These are phyloP conservation scores for Neria commutata DNA, from an alignment of 2,888 invertebrate species.

Conservation along the genomic window DNA sequence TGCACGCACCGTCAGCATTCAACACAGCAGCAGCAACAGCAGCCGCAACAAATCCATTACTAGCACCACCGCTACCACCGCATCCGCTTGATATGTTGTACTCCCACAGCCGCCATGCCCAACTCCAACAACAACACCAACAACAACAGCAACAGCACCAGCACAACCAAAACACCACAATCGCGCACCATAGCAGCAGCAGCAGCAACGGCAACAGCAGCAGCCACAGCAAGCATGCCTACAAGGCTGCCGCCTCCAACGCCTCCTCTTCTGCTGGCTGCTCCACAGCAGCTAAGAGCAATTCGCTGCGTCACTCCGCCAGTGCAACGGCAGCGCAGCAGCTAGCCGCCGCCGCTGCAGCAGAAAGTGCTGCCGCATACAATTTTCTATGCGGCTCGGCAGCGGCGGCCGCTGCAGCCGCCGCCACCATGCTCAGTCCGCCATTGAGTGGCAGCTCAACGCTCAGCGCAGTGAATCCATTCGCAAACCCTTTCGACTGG, in stretches of 20 bases:
- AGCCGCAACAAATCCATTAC: slow-evolving; percentile 33
- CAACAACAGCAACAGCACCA: slow-evolving; percentile 36
- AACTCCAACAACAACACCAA: slow-evolving; percentile 33
- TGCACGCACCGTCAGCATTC: slow-evolving; percentile 33
- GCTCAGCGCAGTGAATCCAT: slow-evolving; percentile 44
- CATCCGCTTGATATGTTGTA: slow-evolving; percentile 59
- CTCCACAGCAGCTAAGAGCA: neutral
- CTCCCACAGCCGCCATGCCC: slow-evolving; percentile 53
- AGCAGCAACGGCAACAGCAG: slow-evolving; percentile 29
- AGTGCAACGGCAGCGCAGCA: slow-evolving; percentile 43
- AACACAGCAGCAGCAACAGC: slow-evolving; percentile 27
- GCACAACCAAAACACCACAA: slow-evolving; percentile 35
- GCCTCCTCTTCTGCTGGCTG: slow-evolving; percentile 14
- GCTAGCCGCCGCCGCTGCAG: slow-evolving; percentile 55
- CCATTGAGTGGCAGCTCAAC: slow-evolving; percentile 45
- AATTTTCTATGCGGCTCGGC: slow-evolving; percentile 38
- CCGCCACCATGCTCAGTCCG: slow-evolving; percentile 58
- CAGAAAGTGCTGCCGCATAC: slow-evolving; percentile 51
- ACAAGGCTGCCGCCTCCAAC: slow-evolving; percentile 17
- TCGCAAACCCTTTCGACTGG: slow-evolving; percentile 41
- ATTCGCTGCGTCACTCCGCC: slow-evolving; percentile 9
- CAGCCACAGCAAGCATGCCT: slow-evolving; percentile 19
- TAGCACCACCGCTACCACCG: slow-evolving; percentile 39
- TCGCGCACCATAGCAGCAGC: slow-evolving; percentile 25
- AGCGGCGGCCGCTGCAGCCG: slow-evolving; percentile 49